phyloP scores from a whole-genome alignment of 2,797 vertebrate genomes.

The Ctenopoma multispine region DNA sequence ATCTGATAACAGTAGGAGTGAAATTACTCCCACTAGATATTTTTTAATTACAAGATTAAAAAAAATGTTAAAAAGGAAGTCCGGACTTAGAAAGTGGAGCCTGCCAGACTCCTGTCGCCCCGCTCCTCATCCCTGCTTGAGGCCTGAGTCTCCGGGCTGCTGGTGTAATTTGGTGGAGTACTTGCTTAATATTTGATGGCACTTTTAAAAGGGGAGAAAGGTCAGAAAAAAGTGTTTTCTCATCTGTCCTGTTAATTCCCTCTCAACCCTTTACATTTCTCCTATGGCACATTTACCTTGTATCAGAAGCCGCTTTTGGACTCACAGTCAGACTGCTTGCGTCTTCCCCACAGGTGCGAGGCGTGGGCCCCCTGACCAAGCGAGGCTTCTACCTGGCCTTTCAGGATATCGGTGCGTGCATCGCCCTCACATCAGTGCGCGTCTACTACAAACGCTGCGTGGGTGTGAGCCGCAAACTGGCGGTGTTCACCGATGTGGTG shows the following conservation, averaged over 20 bases:
- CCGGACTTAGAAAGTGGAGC: too few relatives aligned
- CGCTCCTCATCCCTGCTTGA: neutral
- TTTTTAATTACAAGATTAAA: too few relatives aligned
- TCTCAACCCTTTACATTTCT: too few relatives aligned
- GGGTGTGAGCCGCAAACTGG: conserved; percentile 92
- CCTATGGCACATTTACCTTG: too few relatives aligned
- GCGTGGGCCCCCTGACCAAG: conserved; percentile 90
- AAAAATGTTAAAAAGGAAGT: too few relatives aligned
- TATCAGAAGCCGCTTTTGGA: too few relatives aligned
- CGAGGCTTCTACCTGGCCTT: conserved; percentile 96
- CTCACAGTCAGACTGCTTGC: neutral
- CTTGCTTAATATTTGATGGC: too few relatives aligned
- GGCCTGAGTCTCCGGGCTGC: too few relatives aligned
- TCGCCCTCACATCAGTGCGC: conserved; percentile 92
- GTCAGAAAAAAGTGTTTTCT: too few relatives aligned
- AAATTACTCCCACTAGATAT: neutral
- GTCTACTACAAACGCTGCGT: conserved; percentile 97
- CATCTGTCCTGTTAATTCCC: too few relatives aligned
- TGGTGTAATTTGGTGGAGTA: too few relatives aligned
- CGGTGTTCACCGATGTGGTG: conserved; percentile 93
- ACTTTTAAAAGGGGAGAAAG: too few relatives aligned
- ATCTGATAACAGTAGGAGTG: neutral
- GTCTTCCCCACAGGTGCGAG: conserved; percentile 81
- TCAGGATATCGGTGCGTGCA: conserved; percentile 97
- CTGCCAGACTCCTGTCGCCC: neutral